A percentile compares a stretch with the other conserved stretches of the same genome.
Evolutionary conservation across 2,113 vertebrate species (phyloP).

Genomic region (Saccopteryx leptura): DNA sequence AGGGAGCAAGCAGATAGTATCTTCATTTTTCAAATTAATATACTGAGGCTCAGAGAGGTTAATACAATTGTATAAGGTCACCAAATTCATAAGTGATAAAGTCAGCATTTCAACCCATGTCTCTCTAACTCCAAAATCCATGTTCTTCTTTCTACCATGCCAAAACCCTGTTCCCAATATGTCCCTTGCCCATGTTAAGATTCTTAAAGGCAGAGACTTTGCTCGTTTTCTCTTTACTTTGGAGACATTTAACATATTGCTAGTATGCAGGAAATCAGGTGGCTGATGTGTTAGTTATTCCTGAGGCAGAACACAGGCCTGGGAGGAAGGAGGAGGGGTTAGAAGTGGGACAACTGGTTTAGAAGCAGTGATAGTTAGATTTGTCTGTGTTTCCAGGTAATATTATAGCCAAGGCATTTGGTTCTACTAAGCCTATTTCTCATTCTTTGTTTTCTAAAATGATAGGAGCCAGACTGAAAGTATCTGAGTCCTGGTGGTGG

Average conservation of each 20-base stretch:
- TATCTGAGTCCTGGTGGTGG: not conserved
- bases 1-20: conserved; percentile 60
- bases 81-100: not conserved
- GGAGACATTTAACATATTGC: not conserved
- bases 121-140: not conserved
- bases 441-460: not conserved
- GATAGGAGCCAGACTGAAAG: not conserved
- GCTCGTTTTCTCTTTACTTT: not conserved
- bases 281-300: not conserved
- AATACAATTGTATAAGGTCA: conserved; percentile 54
- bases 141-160: not conserved
- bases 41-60: conserved; percentile 57
- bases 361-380: not conserved
- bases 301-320: not conserved
- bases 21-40: conserved; percentile 71
- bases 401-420: not conserved
- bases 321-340: not conserved
- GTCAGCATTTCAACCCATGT: not conserved
- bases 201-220: not conserved
- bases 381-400: not conserved
- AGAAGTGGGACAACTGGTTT: not conserved
- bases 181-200: not conserved
- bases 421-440: not conserved
- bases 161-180: not conserved
- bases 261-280: not conserved